Percentiles rank a stretch among this genome's conserved stretches.
These are phyloP conservation scores for Hycleus cichorii DNA, from an alignment of 1,140 invertebrate species.

Conservation along the genomic window DNA sequence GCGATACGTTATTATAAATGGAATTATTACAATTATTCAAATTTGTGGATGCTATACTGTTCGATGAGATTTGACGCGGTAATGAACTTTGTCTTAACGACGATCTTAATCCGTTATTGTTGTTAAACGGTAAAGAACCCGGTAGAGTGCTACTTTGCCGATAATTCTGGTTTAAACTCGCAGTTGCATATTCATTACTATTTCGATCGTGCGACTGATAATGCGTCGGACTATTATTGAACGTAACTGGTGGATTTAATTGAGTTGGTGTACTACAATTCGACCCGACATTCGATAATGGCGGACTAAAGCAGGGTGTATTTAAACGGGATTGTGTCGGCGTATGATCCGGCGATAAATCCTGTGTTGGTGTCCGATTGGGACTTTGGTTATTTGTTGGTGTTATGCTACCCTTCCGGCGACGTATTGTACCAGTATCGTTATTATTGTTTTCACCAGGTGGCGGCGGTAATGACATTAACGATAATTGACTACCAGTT, in stretches of 20 bases:
- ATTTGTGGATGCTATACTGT: conserved; percentile 32
- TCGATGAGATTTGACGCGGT: conserved; percentile 34
- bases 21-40: conserved; percentile 24
- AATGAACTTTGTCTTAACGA: conserved; percentile 34
- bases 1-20: conserved; percentile 38
- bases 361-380: conserved; percentile 37
- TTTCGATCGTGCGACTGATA: conserved; percentile 13
- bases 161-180: conserved; percentile 8
- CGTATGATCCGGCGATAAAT: conserved; percentile 39
- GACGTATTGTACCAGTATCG: conserved; percentile 45
- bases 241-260: conserved; percentile 28
- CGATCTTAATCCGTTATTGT: conserved; percentile 33
- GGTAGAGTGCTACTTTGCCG: conserved; percentile 29
- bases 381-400: conserved; percentile 36
- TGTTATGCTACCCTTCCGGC: conserved; percentile 32
- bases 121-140: conserved; percentile 23
- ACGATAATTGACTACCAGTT: conserved; percentile 57
- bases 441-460: conserved; percentile 35
- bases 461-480: conserved; percentile 61
- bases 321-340: conserved; percentile 39
- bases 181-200: conserved; percentile 23
- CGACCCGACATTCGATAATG: conserved; percentile 40
- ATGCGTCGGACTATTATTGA: conserved; percentile 29
- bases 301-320: conserved; percentile 45
- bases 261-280: conserved; percentile 36